Conservation (phyloP, 2,113 vertebrate species). For the Bettongia penicillata region DNA sequence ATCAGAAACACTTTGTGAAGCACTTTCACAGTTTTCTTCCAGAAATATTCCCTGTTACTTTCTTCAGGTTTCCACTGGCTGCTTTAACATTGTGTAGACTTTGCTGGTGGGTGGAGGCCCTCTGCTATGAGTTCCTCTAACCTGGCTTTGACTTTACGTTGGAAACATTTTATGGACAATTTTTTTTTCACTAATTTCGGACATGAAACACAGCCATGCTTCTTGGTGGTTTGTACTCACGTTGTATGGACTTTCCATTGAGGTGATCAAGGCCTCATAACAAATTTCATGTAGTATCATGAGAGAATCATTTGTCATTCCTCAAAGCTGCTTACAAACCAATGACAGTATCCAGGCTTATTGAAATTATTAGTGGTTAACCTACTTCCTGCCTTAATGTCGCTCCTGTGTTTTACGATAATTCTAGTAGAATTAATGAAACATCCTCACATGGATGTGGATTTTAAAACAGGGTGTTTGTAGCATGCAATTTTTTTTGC, state of each 20-base stretch:
- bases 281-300: background rate
- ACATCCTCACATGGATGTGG: background rate
- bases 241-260: background rate
- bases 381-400: background rate
- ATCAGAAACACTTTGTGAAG: background rate
- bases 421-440: background rate
- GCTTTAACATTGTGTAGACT: background rate
- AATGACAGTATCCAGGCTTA: background rate
- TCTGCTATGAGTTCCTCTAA: background rate
- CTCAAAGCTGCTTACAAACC: background rate
- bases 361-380: background rate
- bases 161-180: conserved; percentile 31
- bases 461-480: background rate
- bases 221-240: background rate
- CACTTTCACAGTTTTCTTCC: background rate
- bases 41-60: conserved; percentile 17
- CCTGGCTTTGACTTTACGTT: conserved; percentile 6
- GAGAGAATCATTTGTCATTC: background rate
- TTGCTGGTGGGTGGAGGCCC: background rate
- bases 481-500: background rate
- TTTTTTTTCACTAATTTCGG: background rate
- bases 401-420: background rate
- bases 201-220: background rate
- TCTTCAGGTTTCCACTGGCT: conserved; percentile 24
- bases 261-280: background rate